These are phyloP conservation scores for Yponomeuta sedellus DNA, from an alignment of 2,888 invertebrate genomes.

Conservation along the genomic window DNA sequence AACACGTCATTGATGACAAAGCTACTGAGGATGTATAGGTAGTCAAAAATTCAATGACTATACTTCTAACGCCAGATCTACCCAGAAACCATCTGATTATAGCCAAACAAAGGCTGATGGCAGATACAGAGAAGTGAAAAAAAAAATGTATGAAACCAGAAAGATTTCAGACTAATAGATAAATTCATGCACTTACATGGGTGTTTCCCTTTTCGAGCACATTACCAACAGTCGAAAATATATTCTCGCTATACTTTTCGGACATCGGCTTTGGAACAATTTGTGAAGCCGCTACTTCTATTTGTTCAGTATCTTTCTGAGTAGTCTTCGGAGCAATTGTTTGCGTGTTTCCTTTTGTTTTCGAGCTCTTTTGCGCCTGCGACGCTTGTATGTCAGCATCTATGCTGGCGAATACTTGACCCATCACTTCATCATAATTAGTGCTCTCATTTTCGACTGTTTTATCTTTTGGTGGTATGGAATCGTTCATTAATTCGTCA, in stretches of 20 bases:
- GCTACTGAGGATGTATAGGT: too few species aligned
- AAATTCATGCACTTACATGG: slow-evolving; percentile 29
- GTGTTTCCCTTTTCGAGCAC: slow-evolving; percentile 22
- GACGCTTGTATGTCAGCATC: slow-evolving; percentile 50
- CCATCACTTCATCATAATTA: slow-evolving; percentile 57
- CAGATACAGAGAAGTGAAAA: too few species aligned
- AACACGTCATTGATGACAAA: too few species aligned
- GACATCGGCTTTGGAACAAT: background rate
- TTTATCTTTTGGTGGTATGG: background rate
- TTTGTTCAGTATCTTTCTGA: slow-evolving; percentile 6
- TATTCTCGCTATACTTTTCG: slow-evolving; percentile 55
- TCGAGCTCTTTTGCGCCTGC: background rate
- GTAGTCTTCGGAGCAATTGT: background rate
- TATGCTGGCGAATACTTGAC: slow-evolving; percentile 59
- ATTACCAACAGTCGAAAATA: slow-evolving; percentile 51
- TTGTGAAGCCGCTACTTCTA: background rate
- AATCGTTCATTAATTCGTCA: background rate
- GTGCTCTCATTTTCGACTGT: slow-evolving; percentile 39
- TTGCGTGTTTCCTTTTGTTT: background rate
- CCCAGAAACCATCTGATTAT: too few species aligned
- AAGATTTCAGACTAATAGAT: too few species aligned
- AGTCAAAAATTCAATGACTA: too few species aligned
- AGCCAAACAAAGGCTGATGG: too few species aligned
- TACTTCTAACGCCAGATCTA: too few species aligned
- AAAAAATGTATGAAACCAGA: too few species aligned